Conservation (phyloP, 2,797 vertebrate species). For the Acrossocheilus wenchowensis region DNA sequence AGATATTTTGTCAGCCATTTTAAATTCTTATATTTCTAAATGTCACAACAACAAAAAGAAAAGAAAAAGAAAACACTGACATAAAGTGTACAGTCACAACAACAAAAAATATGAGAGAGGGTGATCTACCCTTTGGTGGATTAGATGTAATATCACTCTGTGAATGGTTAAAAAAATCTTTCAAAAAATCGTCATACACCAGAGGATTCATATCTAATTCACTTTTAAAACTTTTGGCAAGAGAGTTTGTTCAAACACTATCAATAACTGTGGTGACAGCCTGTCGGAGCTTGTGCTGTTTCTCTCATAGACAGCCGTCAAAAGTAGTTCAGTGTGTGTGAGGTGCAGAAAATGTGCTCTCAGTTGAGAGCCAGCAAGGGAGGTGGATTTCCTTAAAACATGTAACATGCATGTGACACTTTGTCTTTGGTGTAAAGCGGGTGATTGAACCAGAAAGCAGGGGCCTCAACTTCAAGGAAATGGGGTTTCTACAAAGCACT, state of each 20-base stretch:
- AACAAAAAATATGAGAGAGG: background rate
- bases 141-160: background rate
- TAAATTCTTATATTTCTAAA: background rate
- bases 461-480: slow-evolving; percentile 3
- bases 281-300: slow-evolving; percentile 1
- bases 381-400: slow-evolving; percentile 12
- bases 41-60: background rate
- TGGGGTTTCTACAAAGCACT: slow-evolving; percentile 33
- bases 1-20: background rate
- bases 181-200: background rate
- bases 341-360: slow-evolving; percentile 50
- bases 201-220: background rate
- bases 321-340: slow-evolving; percentile 51
- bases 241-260: too few relatives aligned
- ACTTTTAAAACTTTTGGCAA: too few relatives aligned
- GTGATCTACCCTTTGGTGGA: background rate
- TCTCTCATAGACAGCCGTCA: slow-evolving; percentile 1
- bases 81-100: background rate
- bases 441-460: slow-evolving; percentile 28
- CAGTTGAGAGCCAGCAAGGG: slow-evolving; percentile 40
- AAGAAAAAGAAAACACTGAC: background rate
- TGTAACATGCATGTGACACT: slow-evolving; percentile 32
- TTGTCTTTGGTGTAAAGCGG: slow-evolving; percentile 28
- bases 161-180: background rate
- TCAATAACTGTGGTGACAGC: background rate